These are phyloP conservation scores for Amphipoea oculea DNA, from an alignment of 2,888 invertebrate genomes.

Conservation along the genomic window DNA sequence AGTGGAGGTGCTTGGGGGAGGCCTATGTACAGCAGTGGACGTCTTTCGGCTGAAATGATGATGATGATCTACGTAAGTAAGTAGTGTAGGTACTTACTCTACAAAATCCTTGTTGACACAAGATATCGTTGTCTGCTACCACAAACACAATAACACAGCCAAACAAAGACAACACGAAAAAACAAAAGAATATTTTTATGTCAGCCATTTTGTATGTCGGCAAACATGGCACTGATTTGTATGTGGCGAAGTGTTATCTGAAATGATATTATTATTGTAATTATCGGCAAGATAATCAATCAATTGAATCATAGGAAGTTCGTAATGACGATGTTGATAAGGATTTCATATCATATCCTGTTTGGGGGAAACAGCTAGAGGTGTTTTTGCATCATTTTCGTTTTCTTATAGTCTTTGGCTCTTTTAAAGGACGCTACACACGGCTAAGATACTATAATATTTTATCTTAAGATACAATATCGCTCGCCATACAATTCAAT, in stretches of 20 bases:
- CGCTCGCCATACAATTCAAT: too few relatives aligned
- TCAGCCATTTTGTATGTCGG: conserved; percentile 75
- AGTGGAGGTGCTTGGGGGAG: too few relatives aligned
- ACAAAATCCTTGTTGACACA: conserved; percentile 83
- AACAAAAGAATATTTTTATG: conserved; percentile 68
- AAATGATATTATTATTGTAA: conserved; percentile 57
- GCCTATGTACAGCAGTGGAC: too few relatives aligned
- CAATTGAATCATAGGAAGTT: conserved; percentile 30
- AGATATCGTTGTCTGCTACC: conserved; percentile 64
- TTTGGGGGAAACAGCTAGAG: neutral
- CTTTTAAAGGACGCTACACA: too few relatives aligned
- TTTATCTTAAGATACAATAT: too few relatives aligned
- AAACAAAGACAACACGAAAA: conserved; percentile 69
- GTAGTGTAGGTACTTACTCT: conserved; percentile 71
- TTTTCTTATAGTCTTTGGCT: too few relatives aligned
- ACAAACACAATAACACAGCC: conserved; percentile 61
- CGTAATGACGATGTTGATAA: conserved; percentile 49
- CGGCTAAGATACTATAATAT: too few relatives aligned
- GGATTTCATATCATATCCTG: conserved; percentile 2
- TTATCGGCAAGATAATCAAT: conserved; percentile 64
- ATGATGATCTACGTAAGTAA: too few relatives aligned
- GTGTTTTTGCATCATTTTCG: too few relatives aligned
- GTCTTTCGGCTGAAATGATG: too few relatives aligned
- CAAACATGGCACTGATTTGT: conserved; percentile 72
- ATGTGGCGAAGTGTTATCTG: conserved; percentile 42